Evolutionary conservation across 2,113 vertebrate species (phyloP), one percentile per base, ranked within the genome.

Genomic region (Muntiacus reevesi): DNA sequence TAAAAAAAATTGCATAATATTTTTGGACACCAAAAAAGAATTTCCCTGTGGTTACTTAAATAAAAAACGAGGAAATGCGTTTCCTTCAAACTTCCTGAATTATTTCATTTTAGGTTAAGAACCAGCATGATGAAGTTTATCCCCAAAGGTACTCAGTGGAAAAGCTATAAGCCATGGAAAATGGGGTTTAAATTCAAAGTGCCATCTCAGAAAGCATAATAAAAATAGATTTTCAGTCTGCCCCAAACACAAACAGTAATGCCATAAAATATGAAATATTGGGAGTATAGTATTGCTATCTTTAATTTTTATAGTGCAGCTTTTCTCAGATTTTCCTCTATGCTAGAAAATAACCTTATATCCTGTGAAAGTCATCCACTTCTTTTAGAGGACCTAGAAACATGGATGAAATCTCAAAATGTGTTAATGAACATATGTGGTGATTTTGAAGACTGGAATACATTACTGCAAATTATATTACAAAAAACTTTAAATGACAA

Each of bases 221-320:
- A 97, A 98, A 98, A 98, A 97, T 98, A 96, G 94, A 96, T 97
- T 98, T 98, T 94, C 85, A 95, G 97, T 97, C 97, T 94, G 45
- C 40, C 67, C 87, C 45, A 95, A 97, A 97, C 95, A 97, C 95
- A 97, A 97, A 96, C 85, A 98, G 92, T 78, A 97, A 95, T 94
- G 94, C 87, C 47, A 88, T 97, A 96, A 98, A 97, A 96, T 95
- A 96, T 96, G 85, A 98, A 97, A 96, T 98, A 96, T 84, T 93
- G 50, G 25, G 54, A 96, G 54, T 90, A 78, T 96, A 81, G 27
- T 90, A 94, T 96, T 98, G 90, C 95, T 62, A 89, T 96, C 92
- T 96, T 97, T 98, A 97, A 97, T 95, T 98, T 98, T 98, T 98
- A 94, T 91, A 82, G 81, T 79, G 14, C 64, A 92, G 28, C 90